Percentiles rank a stretch among this genome's conserved stretches.
Conservation (phyloP, 2,797 vertebrate genomes). For the Bradypodion pumilum region DNA sequence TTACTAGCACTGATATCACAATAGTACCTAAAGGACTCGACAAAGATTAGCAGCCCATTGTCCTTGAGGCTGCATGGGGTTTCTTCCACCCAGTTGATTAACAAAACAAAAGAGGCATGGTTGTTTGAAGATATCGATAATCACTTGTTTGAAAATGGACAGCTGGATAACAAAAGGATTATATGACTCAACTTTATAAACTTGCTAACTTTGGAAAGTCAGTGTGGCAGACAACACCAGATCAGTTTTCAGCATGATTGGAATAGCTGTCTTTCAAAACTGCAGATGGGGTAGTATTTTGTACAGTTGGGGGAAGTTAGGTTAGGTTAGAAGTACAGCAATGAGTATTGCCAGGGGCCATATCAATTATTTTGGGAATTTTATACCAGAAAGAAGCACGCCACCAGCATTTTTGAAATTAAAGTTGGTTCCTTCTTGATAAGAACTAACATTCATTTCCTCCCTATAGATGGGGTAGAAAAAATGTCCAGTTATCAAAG, state of each 20-base stretch:
- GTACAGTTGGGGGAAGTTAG: background rate
- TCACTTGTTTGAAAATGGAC: background rate
- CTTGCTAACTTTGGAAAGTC: background rate
- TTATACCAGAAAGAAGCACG: too few relatives aligned
- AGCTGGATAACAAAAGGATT: slow-evolving; percentile 9
- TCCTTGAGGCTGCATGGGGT: background rate
- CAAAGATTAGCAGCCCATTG: background rate
- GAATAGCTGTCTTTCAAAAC: too few relatives aligned
- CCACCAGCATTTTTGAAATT: too few relatives aligned
- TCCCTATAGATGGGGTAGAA: background rate
- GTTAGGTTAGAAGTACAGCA: too few relatives aligned
- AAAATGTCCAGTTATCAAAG: background rate
- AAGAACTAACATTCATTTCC: background rate
- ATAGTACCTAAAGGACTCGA: slow-evolving; percentile 3
- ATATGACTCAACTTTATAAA: background rate
- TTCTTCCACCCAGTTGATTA: background rate
- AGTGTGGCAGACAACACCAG: too few relatives aligned
- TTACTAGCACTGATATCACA: slow-evolving; percentile 3
- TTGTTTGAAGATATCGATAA: background rate
- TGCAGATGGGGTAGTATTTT: background rate
- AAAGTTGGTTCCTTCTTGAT: background rate
- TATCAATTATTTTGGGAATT: too few relatives aligned
- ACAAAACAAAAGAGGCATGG: background rate
- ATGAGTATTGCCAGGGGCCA: too few relatives aligned
- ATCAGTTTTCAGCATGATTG: too few relatives aligned